Evolutionary conservation across 2,888 invertebrate genomes (phyloP).

Genomic region (Torymus aiolomorphi): DNA sequence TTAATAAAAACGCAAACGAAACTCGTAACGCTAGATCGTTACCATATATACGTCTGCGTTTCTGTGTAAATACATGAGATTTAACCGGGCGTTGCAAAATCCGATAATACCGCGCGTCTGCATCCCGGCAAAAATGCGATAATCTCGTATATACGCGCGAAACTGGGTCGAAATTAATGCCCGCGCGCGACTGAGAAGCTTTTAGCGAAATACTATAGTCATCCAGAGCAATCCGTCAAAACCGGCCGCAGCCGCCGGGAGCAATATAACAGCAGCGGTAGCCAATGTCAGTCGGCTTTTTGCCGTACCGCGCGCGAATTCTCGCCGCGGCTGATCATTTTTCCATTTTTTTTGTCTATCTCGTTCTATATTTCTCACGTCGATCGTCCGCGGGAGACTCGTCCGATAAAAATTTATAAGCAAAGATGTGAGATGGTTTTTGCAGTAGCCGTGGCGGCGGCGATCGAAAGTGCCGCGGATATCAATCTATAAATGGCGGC

Average conservation of each 20-base stretch:
- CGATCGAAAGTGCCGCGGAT: not conserved
- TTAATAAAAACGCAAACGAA: constrained; percentile 23
- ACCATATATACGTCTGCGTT: not conserved
- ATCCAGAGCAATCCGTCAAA: constrained; percentile 37
- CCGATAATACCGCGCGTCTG: not conserved
- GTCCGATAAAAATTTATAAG: constrained; percentile 51
- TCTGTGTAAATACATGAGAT: constrained; percentile 38
- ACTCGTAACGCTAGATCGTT: constrained; percentile 35
- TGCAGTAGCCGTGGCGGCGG: no score
- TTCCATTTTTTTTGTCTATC: constrained; percentile 14
- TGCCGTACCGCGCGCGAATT: not conserved
- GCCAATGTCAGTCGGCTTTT: not conserved
- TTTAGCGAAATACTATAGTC: constrained; percentile 27
- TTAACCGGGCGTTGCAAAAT: constrained; percentile 47
- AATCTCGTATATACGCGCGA: not conserved
- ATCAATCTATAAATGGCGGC: constrained; percentile 45
- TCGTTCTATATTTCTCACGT: not conserved
- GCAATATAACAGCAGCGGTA: constrained; percentile 25
- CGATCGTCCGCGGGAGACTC: not conserved
- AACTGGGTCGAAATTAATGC: constrained; percentile 51
- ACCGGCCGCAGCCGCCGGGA: constrained; percentile 5
- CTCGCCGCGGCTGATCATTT: constrained; percentile 24
- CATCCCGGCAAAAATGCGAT: constrained; percentile 9
- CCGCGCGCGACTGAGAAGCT: constrained; percentile 2
- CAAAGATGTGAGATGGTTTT: not conserved